Percentiles rank a stretch among this genome's conserved stretches.
These are phyloP conservation scores for Elysia crispata DNA, from an alignment of 2,888 invertebrate genomes.

Conservation along the genomic window DNA sequence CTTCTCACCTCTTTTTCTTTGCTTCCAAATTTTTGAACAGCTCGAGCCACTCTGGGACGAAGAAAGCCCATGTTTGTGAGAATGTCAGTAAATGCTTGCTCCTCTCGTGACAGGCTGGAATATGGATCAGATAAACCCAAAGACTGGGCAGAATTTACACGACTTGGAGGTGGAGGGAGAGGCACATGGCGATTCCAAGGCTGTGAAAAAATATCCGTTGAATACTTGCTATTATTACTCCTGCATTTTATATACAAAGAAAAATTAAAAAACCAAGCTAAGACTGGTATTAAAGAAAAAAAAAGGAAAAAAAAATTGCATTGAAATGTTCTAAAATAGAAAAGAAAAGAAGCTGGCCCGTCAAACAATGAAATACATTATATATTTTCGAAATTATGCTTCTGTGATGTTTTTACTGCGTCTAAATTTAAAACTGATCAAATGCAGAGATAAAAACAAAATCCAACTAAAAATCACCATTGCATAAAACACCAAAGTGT, in stretches of 20 bases:
- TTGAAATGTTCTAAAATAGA: background rate
- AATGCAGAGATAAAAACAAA: no score
- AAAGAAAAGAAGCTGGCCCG: no score
- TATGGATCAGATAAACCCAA: constrained; percentile 63
- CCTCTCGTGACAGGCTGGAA: constrained; percentile 79
- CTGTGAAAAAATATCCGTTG: constrained; percentile 48
- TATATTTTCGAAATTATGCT: no score
- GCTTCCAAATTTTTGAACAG: constrained; percentile 86
- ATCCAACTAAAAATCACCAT: no score
- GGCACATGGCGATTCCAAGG: constrained; percentile 66
- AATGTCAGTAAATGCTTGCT: constrained; percentile 84
- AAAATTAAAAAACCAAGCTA: no score
- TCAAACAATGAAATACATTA: no score
- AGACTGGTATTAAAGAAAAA: background rate
- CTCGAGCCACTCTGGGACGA: constrained; percentile 86
- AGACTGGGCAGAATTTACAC: constrained; percentile 24
- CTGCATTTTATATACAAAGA: no score
- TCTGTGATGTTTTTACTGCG: no score
- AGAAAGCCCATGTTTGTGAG: constrained; percentile 94
- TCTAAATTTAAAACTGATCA: no score
- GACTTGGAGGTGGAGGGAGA: constrained; percentile 53
- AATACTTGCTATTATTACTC: background rate
- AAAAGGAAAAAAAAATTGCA: constrained; percentile 11
- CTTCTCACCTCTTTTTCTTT: constrained; percentile 89
- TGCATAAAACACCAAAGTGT: no score